Conservation (phyloP, 2,113 vertebrate genomes). For the Cygnus buccinator region DNA sequence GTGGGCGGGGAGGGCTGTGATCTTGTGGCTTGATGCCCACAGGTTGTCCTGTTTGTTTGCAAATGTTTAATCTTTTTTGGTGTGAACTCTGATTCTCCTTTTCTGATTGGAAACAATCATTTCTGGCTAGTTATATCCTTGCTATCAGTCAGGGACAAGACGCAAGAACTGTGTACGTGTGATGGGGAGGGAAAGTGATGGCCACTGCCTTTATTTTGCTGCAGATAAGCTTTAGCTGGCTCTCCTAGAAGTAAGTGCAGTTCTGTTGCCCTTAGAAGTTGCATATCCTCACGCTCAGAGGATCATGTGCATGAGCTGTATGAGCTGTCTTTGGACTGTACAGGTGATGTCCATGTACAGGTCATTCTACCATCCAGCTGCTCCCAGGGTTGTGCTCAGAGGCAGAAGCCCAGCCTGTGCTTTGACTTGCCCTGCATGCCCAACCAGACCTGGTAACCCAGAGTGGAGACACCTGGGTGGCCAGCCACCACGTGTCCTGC, state of each 20-base stretch:
- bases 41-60: neutral
- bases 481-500: accelerated
- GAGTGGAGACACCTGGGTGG: neutral
- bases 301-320: neutral
- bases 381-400: neutral
- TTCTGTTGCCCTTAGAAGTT: neutral
- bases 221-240: neutral
- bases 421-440: neutral
- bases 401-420: neutral
- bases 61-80: neutral
- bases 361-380: neutral
- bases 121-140: neutral
- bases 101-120: neutral
- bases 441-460: neutral
- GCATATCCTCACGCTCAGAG: neutral
- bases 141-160: neutral
- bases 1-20: neutral
- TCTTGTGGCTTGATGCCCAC: neutral
- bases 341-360: neutral
- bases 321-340: neutral
- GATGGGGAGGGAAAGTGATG: neutral
- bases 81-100: neutral
- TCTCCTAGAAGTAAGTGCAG: neutral
- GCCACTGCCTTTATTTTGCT: neutral
- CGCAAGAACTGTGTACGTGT: neutral